A percentile compares a stretch with the other conserved stretches of the same genome.
phyloP scores from a whole-genome alignment of 2,797 vertebrate species.

The Anguilla pacifica region DNA sequence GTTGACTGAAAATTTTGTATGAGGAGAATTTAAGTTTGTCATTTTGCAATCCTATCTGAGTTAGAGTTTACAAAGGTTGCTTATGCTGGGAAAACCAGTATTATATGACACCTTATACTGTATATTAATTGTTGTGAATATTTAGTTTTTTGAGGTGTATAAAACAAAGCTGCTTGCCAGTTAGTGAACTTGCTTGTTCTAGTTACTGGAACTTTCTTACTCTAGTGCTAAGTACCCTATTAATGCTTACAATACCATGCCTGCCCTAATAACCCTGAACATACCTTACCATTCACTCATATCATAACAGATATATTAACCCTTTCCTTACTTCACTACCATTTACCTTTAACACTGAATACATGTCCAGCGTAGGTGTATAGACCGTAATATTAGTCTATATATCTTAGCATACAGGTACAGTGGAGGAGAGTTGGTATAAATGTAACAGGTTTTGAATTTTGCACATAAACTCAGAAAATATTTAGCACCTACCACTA shows the following conservation, averaged over 20 bases:
- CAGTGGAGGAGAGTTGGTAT: too few relatives aligned
- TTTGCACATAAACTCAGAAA: too few relatives aligned
- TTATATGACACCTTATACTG: background rate
- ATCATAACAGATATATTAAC: slow-evolving; percentile 5
- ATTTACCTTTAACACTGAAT: background rate
- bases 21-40: background rate
- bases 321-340: background rate
- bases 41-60: background rate
- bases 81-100: background rate
- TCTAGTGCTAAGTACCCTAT: background rate
- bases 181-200: background rate
- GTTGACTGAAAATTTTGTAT: background rate
- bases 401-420: background rate
- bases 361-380: background rate
- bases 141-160: background rate
- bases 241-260: background rate
- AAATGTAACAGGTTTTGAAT: too few relatives aligned
- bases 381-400: background rate
- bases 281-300: background rate
- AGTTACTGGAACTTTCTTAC: background rate
- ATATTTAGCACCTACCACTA: too few relatives aligned
- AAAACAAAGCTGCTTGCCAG: background rate
- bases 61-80: background rate
- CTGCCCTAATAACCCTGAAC: background rate
- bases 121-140: background rate